Conservation (phyloP, 2,113 vertebrate genomes). For the Monarcha castaneiventris region DNA sequence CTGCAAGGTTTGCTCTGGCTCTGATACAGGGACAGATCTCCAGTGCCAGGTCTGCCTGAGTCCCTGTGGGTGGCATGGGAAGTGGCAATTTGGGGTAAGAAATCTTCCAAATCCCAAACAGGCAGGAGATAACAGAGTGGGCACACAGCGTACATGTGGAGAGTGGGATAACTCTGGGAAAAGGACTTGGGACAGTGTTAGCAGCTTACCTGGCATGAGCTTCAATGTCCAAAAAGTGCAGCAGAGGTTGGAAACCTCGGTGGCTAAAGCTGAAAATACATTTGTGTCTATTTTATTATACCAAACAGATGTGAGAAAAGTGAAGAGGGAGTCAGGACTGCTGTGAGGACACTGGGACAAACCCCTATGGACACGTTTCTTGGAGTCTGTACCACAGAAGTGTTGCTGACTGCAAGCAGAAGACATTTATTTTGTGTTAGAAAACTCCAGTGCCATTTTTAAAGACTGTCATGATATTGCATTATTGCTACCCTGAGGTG, state of each 20-base stretch:
- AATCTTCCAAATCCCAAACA: not conserved
- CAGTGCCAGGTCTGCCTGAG: not conserved
- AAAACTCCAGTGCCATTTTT: not conserved
- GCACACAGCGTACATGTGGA: rapidly evolving
- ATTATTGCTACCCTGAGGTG: not conserved
- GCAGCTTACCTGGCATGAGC: not conserved
- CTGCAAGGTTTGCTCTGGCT: not conserved
- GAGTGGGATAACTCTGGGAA: not conserved
- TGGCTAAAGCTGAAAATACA: not conserved
- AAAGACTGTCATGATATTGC: rapidly evolving
- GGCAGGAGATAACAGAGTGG: rapidly evolving
- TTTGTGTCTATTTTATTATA: not conserved
- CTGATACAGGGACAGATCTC: not conserved
- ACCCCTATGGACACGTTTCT: not conserved
- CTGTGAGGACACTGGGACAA: not conserved
- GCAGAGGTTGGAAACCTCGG: not conserved
- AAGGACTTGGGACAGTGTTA: not conserved
- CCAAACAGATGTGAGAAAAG: rapidly evolving
- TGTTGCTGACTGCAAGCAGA: not conserved
- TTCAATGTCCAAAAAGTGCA: not conserved
- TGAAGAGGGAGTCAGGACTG: not conserved
- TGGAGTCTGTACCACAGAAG: not conserved
- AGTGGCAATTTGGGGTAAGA: not conserved
- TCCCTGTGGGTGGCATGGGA: not conserved
- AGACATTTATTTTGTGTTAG: not conserved